Evolutionary conservation across 2,888 invertebrate genomes (phyloP), one percentile per base, ranked within the genome.

Genomic region (Allacma fusca): DNA sequence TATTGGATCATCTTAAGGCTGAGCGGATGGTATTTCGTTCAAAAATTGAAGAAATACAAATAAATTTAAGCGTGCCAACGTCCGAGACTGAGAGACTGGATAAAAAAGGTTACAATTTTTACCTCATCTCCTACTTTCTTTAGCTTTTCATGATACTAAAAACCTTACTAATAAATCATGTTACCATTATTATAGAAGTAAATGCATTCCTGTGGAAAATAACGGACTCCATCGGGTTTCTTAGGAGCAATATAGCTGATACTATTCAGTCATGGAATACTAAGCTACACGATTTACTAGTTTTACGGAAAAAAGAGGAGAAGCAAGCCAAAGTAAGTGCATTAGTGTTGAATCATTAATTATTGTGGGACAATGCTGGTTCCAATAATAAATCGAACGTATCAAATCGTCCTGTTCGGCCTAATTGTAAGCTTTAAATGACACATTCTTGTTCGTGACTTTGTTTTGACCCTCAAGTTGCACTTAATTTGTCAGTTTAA

Each of bases 1-100:
- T 90, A 9, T 91, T 91, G 83, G 89, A 90, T 50, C 88, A 89
- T 28, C 85, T 91, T 1, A 89, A 91, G 70, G 91, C 91, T 80
- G 93, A 94, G 81, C 92, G 93, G 84, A 88, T 90, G 50, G 87
- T 89, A 71, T 95, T 95, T 85, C 93, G 93, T 82, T 91, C 91
- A 78, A 93, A 92, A 86, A 92, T 93, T 80, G 95, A 95, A 85
- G 92, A 93, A 82, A 91, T 94, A 76, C 94, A 95, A 85, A 86
- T 93, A 34, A 92, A 92, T 78, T 87, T 94, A 50, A 92, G 92
- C 0, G 91, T 92, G 0, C 90, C 91, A 0, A 89, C 89, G 0
- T 86, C 91, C 4, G 90, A 91, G 82, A 89, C 88, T 75, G 89
- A 89, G 69, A 86, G 86, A 0, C 76, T 85, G 0, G 87, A 59